phyloP scores from a whole-genome alignment of 2,113 vertebrate genomes.

The Marmota monax region DNA sequence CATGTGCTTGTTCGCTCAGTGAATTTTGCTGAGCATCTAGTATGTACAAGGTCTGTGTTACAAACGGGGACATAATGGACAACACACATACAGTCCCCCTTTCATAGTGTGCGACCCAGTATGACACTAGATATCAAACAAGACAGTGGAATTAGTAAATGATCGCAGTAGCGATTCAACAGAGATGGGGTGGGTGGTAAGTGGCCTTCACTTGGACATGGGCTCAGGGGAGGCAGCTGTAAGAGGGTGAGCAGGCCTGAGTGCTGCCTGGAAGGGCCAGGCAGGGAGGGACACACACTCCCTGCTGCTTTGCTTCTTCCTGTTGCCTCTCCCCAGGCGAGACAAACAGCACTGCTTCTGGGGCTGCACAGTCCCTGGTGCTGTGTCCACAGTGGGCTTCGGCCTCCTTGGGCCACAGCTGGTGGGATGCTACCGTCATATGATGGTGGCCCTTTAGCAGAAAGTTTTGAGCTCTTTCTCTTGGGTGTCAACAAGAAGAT shows the following conservation, averaged over 20 bases:
- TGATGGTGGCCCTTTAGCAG: neutral
- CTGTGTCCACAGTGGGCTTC: neutral
- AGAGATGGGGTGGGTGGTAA: neutral
- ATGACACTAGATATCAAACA: neutral
- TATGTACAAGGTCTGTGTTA: neutral
- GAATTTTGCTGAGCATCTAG: neutral
- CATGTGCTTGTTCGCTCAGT: fast-evolving
- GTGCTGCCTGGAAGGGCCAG: fast-evolving
- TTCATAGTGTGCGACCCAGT: neutral
- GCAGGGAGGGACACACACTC: fast-evolving
- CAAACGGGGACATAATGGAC: neutral
- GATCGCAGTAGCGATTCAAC: too few relatives aligned
- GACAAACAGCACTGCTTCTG: neutral
- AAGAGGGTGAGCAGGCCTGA: neutral
- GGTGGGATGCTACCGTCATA: fast-evolving
- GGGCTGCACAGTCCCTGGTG: neutral
- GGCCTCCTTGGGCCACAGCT: neutral
- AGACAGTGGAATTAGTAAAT: fast-evolving
- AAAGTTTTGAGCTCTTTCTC: neutral
- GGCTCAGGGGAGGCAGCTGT: too few relatives aligned
- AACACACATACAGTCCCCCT: neutral
- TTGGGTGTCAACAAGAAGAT: neutral
- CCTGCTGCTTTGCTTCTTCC: neutral
- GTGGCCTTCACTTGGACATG: neutral
- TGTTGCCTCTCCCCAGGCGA: neutral